Percentiles rank a stretch among this genome's conserved stretches.
phyloP scores from a whole-genome alignment of 2,113 vertebrate species.

The Amia ocellicauda region DNA sequence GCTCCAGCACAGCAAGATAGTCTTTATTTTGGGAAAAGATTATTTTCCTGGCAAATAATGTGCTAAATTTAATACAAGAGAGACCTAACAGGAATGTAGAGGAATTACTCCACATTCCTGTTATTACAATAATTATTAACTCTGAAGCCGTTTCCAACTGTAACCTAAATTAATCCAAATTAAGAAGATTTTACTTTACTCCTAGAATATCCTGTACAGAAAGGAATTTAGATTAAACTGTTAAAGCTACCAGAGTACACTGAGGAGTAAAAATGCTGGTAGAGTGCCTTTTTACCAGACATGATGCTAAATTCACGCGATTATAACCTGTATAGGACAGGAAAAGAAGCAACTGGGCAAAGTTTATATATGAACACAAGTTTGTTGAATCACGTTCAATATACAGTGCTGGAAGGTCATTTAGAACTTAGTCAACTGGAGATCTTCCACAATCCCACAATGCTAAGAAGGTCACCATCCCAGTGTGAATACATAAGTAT shows the following conservation, averaged over 20 bases:
- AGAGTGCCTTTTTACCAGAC: background rate
- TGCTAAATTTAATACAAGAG: conserved; percentile 38
- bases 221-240: background rate
- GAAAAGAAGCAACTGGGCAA: no score
- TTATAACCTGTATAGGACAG: no score
- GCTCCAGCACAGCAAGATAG: conserved; percentile 73
- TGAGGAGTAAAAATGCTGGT: background rate
- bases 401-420: no score
- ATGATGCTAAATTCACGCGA: background rate
- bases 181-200: background rate
- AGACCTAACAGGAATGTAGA: background rate
- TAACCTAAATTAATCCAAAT: conserved; percentile 8
- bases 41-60: conserved; percentile 27
- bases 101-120: background rate
- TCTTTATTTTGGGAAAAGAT: conserved; percentile 48
- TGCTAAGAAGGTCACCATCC: no score
- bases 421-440: no score
- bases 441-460: no score
- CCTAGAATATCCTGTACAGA: background rate
- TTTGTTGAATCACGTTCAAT: no score
- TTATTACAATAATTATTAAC: background rate
- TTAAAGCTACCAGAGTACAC: background rate
- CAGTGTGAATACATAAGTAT: no score
- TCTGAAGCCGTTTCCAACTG: background rate
- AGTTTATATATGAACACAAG: no score